phyloP scores from a whole-genome alignment of 2,797 vertebrate genomes.

The Erethizon dorsatum region DNA sequence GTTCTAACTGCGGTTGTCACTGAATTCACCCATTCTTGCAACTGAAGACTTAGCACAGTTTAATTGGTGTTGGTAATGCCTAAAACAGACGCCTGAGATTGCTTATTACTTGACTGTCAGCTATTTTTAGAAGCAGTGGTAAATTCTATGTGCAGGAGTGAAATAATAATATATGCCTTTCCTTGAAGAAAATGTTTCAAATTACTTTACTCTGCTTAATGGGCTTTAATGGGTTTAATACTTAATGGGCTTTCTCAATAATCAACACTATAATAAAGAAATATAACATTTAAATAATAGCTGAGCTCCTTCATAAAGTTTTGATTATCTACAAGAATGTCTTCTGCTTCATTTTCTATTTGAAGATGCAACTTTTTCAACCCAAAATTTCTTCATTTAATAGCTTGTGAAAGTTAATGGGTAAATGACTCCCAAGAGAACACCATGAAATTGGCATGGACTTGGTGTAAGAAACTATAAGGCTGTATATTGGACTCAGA shows the following conservation, averaged over 20 bases:
- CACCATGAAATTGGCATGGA: not conserved
- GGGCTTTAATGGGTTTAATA: not conserved
- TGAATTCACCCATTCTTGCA: not conserved
- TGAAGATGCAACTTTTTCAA: not conserved
- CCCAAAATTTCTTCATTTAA: not conserved
- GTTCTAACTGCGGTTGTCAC: not conserved
- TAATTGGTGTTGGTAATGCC: not conserved
- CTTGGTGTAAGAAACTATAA: not conserved
- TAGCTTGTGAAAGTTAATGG: not conserved
- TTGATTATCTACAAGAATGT: not conserved
- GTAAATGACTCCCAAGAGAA: not conserved
- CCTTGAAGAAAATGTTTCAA: conserved; percentile 10
- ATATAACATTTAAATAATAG: not conserved
- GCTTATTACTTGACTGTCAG: not conserved
- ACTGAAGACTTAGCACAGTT: not conserved
- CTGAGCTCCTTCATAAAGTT: not conserved
- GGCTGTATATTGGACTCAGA: not conserved
- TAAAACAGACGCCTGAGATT: not conserved
- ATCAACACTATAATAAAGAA: not conserved
- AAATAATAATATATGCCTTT: not conserved
- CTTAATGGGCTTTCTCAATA: not conserved
- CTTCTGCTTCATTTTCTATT: not conserved
- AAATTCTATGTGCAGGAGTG: not conserved
- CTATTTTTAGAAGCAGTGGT: not conserved
- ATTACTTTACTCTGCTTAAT: not conserved